These are phyloP conservation scores for Amblyraja radiata DNA, from an alignment of 2,797 vertebrate genomes.

Conservation along the genomic window DNA sequence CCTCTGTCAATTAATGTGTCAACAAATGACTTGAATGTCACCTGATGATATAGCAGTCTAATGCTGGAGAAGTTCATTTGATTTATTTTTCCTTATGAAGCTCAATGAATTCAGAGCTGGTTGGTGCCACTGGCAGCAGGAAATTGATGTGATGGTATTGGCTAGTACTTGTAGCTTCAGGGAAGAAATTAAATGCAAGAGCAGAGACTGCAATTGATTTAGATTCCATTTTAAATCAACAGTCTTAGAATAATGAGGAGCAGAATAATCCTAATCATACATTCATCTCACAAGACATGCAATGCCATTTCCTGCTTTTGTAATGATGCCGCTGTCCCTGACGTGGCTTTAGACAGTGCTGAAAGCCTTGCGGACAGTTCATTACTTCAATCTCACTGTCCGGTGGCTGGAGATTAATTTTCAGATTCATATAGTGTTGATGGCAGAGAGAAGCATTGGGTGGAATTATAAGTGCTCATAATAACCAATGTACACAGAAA, in stretches of 20 bases:
- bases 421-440: slow-evolving; percentile 14
- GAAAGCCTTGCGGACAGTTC: slow-evolving; percentile 32
- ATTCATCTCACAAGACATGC: background rate
- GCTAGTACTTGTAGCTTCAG: background rate
- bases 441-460: background rate
- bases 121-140: background rate
- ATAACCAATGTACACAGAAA: slow-evolving; percentile 20
- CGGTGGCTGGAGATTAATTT: slow-evolving; percentile 34
- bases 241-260: background rate
- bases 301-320: background rate
- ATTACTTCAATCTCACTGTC: slow-evolving; percentile 25
- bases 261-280: background rate
- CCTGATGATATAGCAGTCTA: background rate
- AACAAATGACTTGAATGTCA: background rate
- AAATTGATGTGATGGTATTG: background rate
- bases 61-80: slow-evolving; percentile 21
- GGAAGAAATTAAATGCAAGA: background rate
- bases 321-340: background rate
- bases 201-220: background rate
- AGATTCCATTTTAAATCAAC: slow-evolving; percentile 26
- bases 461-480: background rate
- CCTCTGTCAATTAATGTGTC: background rate
- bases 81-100: background rate
- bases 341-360: background rate
- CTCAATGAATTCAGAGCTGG: background rate